phyloP scores from a whole-genome alignment of 2,888 invertebrate genomes.

The Steromphala cineraria region DNA sequence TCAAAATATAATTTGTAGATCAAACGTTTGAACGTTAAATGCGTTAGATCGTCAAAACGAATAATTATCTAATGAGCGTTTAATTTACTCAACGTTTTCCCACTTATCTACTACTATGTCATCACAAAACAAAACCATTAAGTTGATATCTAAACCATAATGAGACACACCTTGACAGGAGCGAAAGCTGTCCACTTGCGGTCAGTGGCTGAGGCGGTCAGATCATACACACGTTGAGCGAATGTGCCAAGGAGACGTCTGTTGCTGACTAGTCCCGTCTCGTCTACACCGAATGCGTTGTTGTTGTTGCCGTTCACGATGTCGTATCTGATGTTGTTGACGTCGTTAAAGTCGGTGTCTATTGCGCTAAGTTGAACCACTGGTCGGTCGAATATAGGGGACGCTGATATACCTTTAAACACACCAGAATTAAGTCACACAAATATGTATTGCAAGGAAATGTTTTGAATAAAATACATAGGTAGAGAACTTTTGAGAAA shows the following conservation, averaged over 20 bases:
- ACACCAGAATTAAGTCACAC: no score
- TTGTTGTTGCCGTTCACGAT: constrained; percentile 24
- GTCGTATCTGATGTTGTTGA: constrained; percentile 37
- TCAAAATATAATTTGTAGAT: no score
- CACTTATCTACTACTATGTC: no score
- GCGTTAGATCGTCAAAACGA: no score
- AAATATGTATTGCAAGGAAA: no score
- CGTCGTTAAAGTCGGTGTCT: constrained; percentile 51
- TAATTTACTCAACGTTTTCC: no score
- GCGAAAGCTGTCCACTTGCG: not conserved
- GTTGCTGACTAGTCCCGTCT: not conserved
- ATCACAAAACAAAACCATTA: no score
- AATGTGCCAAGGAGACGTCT: not conserved
- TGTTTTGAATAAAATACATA: no score
- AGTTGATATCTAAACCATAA: not conserved
- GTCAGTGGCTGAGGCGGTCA: not conserved
- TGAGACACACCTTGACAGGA: not conserved
- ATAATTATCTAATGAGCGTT: no score
- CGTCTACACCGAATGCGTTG: constrained; percentile 42
- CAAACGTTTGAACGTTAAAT: no score
- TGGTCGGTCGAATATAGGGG: constrained; percentile 64
- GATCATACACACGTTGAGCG: not conserved
- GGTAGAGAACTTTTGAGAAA: no score
- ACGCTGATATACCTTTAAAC: constrained; percentile 65
- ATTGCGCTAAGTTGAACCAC: constrained; percentile 59